Evolutionary conservation across 2,888 invertebrate genomes (phyloP).

Genomic region (Melinaea marsaeus): DNA sequence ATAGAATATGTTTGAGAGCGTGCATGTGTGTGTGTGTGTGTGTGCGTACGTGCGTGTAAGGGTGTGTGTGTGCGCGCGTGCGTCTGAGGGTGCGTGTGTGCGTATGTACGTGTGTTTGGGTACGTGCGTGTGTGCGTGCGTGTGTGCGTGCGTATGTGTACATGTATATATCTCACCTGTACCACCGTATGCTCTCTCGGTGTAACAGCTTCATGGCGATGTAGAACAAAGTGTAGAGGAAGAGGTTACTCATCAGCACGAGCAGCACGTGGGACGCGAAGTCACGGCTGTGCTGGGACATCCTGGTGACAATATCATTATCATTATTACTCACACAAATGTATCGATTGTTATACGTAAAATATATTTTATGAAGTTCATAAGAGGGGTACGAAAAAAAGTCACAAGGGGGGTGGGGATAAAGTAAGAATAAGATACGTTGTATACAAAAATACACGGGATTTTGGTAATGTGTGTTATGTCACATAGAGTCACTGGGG

Average conservation of each 20-base stretch:
- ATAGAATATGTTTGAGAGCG: neutral
- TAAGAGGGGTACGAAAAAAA: too few relatives aligned
- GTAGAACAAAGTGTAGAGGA: slow-evolving; percentile 90
- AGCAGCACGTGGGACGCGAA: slow-evolving; percentile 89
- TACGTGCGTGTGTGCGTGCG: neutral
- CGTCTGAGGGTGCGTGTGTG: neutral
- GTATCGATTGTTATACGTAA: neutral
- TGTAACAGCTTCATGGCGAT: slow-evolving; percentile 89
- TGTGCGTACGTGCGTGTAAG: neutral
- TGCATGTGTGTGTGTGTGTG: neutral
- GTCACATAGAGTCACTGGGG: too few relatives aligned
- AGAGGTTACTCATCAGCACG: slow-evolving; percentile 89
- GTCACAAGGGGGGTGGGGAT: too few relatives aligned
- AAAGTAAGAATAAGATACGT: too few relatives aligned
- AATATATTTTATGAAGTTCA: too few relatives aligned
- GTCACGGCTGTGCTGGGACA: slow-evolving; percentile 81
- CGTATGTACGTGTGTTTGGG: neutral
- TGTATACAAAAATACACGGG: too few relatives aligned
- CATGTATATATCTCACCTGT: slow-evolving; percentile 57
- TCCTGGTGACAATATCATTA: slow-evolving; percentile 43
- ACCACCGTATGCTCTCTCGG: slow-evolving; percentile 81
- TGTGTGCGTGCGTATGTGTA: neutral
- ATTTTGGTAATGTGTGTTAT: too few relatives aligned
- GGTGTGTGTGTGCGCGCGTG: neutral
- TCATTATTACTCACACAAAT: neutral